A percentile compares a stretch with the other conserved stretches of the same genome.
phyloP scores from a whole-genome alignment of 2,888 invertebrate genomes.

The Tetanocera ferruginea region DNA sequence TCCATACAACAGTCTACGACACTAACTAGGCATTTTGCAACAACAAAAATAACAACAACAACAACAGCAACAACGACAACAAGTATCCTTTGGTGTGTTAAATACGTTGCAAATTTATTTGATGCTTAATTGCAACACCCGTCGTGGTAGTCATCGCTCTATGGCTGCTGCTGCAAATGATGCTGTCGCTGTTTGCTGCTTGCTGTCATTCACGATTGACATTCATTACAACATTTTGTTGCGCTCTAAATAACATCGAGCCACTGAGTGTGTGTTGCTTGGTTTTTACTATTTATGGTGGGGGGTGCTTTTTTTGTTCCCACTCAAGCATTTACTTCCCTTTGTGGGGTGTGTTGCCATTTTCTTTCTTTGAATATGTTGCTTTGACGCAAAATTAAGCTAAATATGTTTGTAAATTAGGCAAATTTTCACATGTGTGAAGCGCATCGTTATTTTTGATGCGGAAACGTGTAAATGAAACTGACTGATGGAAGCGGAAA shows the following conservation, averaged over 20 bases:
- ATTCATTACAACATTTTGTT: constrained; percentile 2
- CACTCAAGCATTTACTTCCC: not conserved
- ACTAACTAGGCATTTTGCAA: not conserved
- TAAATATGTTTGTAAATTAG: constrained; percentile 19
- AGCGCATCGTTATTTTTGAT: not conserved
- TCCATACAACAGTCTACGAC: too few relatives aligned
- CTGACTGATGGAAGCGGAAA: not conserved
- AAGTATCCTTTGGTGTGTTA: constrained; percentile 15
- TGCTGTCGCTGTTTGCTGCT: constrained; percentile 30
- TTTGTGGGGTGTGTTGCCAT: not conserved
- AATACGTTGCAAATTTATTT: constrained; percentile 15
- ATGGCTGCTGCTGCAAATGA: constrained; percentile 25
- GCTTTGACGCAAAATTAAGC: not conserved
- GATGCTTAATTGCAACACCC: constrained; percentile 20
- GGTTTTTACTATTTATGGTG: not conserved
- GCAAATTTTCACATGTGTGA: constrained; percentile 20
- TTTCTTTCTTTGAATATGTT: not conserved
- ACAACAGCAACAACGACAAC: not conserved
- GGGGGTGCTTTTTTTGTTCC: not conserved
- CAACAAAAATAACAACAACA: not conserved
- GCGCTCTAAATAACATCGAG: constrained; percentile 1
- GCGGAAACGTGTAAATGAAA: constrained; percentile 15
- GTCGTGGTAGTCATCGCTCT: constrained; percentile 24
- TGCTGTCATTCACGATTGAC: constrained; percentile 15
- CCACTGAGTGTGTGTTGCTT: not conserved